These are phyloP conservation scores for Leucophora obtusa DNA, from an alignment of 2,888 invertebrate genomes.

Conservation along the genomic window DNA sequence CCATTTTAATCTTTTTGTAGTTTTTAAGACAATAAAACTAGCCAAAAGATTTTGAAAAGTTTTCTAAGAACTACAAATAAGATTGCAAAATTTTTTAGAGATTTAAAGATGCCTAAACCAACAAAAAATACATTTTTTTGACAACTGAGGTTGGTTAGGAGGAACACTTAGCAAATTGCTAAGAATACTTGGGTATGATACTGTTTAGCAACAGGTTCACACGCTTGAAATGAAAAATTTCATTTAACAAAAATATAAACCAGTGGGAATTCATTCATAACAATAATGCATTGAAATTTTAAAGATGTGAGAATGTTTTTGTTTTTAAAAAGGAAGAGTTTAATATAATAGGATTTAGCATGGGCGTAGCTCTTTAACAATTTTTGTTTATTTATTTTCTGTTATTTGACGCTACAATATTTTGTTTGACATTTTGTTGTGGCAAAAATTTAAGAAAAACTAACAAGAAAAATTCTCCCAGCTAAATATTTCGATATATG, in stretches of 20 bases:
- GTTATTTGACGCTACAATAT: no score
- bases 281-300: constrained; percentile 47
- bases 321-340: constrained; percentile 41
- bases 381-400: no score
- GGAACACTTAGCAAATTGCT: constrained; percentile 32
- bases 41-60: constrained; percentile 37
- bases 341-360: constrained; percentile 42
- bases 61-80: constrained; percentile 49
- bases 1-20: constrained; percentile 45
- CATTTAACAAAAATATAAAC: background rate
- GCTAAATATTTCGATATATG: no score
- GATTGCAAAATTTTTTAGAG: constrained; percentile 39
- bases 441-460: no score
- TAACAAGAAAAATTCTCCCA: no score
- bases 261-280: constrained; percentile 59
- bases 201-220: constrained; percentile 57
- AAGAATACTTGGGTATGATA: constrained; percentile 23
- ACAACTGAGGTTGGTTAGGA: constrained; percentile 31
- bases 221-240: constrained; percentile 43
- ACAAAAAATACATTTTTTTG: background rate
- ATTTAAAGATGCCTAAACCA: constrained; percentile 2
- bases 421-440: no score
- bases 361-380: constrained; percentile 18
- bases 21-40: constrained; percentile 36
- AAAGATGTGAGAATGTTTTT: constrained; percentile 50